Evolutionary conservation across 92 coral and sea anemone species (phyloP).

Genomic region (Ricordea florida): DNA sequence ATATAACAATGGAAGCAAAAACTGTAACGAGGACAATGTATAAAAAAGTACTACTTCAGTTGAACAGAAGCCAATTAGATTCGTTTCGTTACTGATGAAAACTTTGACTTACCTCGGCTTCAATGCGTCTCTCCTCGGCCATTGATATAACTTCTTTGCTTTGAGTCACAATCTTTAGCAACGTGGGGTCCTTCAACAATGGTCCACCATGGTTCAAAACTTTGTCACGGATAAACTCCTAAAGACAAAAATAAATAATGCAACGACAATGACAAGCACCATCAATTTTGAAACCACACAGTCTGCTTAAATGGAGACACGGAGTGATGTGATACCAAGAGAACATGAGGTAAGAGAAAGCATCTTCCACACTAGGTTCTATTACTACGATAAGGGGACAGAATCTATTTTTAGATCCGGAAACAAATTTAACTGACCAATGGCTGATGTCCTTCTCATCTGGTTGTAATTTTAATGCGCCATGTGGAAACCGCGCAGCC

Average conservation of each 20-base stretch:
- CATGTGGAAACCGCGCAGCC: too few species aligned
- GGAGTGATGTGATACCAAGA: neutral
- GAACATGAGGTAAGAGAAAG: neutral
- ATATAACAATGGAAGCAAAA: too few species aligned
- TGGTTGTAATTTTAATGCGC: too few species aligned
- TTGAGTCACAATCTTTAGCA: constrained; percentile 64
- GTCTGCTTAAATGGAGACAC: too few species aligned
- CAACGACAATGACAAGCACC: neutral
- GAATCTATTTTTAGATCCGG: too few species aligned
- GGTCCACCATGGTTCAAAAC: constrained; percentile 70
- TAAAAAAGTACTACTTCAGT: too few species aligned
- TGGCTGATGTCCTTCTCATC: too few species aligned
- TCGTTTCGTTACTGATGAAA: too few species aligned
- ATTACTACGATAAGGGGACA: too few species aligned
- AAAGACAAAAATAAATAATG: neutral
- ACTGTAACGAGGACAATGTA: too few species aligned
- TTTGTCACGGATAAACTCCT: constrained; percentile 79
- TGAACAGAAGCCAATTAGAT: too few species aligned
- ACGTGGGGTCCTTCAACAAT: constrained; percentile 73
- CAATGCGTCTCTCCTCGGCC: constrained; percentile 76
- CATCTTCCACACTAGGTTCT: neutral
- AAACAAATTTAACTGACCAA: too few species aligned
- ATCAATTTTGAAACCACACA: neutral
- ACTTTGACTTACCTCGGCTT: constrained; percentile 71
- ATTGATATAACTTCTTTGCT: constrained; percentile 67